Conservation (phyloP, 2,113 vertebrate species). For the Microtus oregoni region DNA sequence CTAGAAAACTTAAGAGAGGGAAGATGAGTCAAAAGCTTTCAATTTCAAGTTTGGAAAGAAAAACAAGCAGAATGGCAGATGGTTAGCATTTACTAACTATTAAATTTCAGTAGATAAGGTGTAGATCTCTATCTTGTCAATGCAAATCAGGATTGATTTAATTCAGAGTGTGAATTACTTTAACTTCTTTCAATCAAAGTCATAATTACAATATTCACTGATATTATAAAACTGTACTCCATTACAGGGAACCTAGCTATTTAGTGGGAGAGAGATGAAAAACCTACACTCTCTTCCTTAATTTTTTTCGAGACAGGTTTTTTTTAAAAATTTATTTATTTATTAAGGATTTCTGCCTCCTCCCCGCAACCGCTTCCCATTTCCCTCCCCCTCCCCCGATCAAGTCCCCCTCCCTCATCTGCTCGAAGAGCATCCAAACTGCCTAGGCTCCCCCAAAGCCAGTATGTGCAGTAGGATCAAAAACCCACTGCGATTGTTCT, state of each 20-base stretch:
- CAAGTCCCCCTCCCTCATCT: no score
- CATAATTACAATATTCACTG: slow-evolving; percentile 32
- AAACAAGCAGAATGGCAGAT: slow-evolving; percentile 50
- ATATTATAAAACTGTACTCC: slow-evolving; percentile 43
- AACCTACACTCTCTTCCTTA: no score
- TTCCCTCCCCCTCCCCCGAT: no score
- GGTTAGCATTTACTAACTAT: slow-evolving; percentile 35
- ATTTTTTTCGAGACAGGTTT: background rate
- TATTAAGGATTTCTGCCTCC: no score
- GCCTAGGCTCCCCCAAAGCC: no score
- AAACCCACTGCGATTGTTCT: no score
- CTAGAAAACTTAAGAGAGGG: slow-evolving; percentile 12
- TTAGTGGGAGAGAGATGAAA: background rate
- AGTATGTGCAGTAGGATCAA: no score
- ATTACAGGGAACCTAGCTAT: slow-evolving; percentile 47
- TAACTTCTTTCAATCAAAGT: slow-evolving; percentile 58
- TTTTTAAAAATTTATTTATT: no score
- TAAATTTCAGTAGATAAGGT: slow-evolving; percentile 48
- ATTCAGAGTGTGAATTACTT: slow-evolving; percentile 65
- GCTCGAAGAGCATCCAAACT: no score
- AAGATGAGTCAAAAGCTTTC: slow-evolving; percentile 53
- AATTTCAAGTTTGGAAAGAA: slow-evolving; percentile 51
- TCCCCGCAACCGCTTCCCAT: no score
- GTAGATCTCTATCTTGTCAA: slow-evolving; percentile 55
- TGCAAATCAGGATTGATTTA: slow-evolving; percentile 64